A percentile compares a stretch with the other conserved stretches of the same genome.
phyloP scores from a whole-genome alignment of 1,140 invertebrate genomes.

The Drosophila setifemur region DNA sequence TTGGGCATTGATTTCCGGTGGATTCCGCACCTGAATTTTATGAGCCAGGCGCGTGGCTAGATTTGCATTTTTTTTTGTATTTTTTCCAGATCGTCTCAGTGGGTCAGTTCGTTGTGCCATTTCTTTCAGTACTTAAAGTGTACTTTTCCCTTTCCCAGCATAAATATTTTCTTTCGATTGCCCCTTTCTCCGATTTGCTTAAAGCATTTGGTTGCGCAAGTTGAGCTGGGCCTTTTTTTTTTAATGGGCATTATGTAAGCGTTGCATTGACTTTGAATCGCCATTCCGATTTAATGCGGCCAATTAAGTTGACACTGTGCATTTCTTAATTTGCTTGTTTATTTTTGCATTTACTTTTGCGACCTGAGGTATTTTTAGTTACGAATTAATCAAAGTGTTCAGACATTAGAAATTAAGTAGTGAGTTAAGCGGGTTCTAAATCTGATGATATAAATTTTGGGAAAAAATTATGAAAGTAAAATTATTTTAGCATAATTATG shows the following conservation, averaged over 20 bases:
- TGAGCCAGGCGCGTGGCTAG: constrained; percentile 28
- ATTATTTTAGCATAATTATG: no score
- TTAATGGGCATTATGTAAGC: constrained; percentile 52
- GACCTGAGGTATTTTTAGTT: constrained; percentile 27
- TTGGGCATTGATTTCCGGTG: no score
- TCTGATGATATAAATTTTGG: no score
- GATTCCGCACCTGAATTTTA: neutral
- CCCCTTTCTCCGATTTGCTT: constrained; percentile 7
- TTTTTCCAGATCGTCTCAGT: constrained; percentile 1
- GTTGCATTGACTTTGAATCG: constrained; percentile 73
- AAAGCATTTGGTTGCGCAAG: constrained; percentile 50
- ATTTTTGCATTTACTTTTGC: neutral
- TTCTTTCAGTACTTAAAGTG: neutral
- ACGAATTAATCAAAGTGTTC: neutral
- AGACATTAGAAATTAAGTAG: no score
- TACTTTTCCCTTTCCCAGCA: constrained; percentile 18
- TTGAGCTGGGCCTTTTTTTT: neutral
- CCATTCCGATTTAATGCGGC: constrained; percentile 31
- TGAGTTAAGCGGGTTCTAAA: no score
- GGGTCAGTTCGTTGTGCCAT: constrained; percentile 33
- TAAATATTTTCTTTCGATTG: constrained; percentile 21
- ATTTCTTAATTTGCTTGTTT: constrained; percentile 26
- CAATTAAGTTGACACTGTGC: constrained; percentile 54
- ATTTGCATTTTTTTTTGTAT: neutral
- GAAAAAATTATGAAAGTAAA: no score